Conservation (phyloP, 2,888 invertebrate genomes). For the Dione vanillae region DNA sequence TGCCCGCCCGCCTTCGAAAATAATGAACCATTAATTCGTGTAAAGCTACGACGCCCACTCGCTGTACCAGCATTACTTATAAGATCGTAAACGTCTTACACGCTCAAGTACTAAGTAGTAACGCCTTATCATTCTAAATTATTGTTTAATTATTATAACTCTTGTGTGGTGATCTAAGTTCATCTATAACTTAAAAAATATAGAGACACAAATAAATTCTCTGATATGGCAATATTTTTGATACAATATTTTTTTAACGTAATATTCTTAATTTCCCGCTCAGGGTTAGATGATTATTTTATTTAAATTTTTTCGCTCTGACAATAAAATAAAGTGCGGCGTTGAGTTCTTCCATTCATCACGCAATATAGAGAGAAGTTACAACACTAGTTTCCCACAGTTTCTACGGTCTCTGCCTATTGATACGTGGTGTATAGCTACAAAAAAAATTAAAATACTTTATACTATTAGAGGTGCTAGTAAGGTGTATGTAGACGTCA, state of each 20-base stretch:
- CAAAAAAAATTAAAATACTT: too few relatives aligned
- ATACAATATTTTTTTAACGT: too few relatives aligned
- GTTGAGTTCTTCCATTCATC: not conserved
- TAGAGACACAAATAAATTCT: too few relatives aligned
- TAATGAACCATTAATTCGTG: constrained; percentile 41
- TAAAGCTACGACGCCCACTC: constrained; percentile 27
- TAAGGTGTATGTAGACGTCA: too few relatives aligned
- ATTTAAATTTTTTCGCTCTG: not conserved
- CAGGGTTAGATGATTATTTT: not conserved
- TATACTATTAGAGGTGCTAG: too few relatives aligned
- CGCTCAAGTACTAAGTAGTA: constrained; percentile 11
- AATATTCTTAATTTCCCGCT: too few relatives aligned
- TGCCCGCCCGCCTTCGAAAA: constrained; percentile 32
- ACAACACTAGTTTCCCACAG: too few relatives aligned
- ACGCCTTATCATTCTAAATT: not conserved
- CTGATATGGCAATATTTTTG: too few relatives aligned
- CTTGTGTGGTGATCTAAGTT: not conserved
- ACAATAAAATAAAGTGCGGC: not conserved
- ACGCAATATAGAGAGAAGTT: too few relatives aligned
- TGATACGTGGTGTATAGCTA: too few relatives aligned
- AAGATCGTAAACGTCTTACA: constrained; percentile 13
- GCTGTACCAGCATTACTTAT: constrained; percentile 11
- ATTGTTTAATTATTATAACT: not conserved
- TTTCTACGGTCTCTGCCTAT: too few relatives aligned
- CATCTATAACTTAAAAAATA: too few relatives aligned